These are phyloP conservation scores for Triops longicaudatus DNA, from an alignment of 1,140 invertebrate genomes.

Conservation along the genomic window DNA sequence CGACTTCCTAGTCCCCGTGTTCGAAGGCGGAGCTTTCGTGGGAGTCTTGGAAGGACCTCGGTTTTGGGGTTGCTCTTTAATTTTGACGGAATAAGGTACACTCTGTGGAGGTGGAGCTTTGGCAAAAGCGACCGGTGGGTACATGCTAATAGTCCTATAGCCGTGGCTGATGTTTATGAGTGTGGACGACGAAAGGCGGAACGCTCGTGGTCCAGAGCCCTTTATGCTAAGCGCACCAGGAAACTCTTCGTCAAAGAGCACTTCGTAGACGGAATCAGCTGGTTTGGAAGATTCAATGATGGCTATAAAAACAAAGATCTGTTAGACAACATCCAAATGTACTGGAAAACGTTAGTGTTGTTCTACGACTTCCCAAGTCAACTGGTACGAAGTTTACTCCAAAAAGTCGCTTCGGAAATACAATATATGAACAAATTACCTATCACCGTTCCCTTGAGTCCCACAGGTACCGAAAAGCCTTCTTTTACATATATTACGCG, in stretches of 20 bases:
- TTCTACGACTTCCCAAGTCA: too few species aligned
- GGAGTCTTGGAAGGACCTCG: not conserved
- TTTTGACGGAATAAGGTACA: not conserved
- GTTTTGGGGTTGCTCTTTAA: not conserved
- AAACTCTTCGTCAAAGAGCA: constrained; percentile 70
- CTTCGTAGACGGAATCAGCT: constrained; percentile 52
- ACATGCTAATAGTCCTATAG: constrained; percentile 30
- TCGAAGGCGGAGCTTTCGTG: not conserved
- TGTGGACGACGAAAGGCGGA: constrained; percentile 45
- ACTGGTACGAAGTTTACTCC: too few species aligned
- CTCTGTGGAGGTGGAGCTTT: not conserved
- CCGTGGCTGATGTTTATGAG: constrained; percentile 55
- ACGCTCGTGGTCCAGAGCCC: constrained; percentile 43
- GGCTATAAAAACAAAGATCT: constrained; percentile 29
- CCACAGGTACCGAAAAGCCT: constrained; percentile 66
- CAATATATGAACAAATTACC: constrained; percentile 40
- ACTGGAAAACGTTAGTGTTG: too few species aligned
- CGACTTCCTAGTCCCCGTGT: not conserved
- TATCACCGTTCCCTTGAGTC: constrained; percentile 70
- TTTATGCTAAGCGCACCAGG: constrained; percentile 49
- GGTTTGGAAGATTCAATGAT: constrained; percentile 46
- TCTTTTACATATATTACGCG: constrained; percentile 67
- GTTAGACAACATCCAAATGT: too few species aligned
- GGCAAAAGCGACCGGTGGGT: not conserved
- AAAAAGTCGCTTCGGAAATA: not conserved